Percentiles rank a stretch among this genome's conserved stretches.
Evolutionary conservation across 2,888 invertebrate species (phyloP).

Genomic region (Timema cristinae): DNA sequence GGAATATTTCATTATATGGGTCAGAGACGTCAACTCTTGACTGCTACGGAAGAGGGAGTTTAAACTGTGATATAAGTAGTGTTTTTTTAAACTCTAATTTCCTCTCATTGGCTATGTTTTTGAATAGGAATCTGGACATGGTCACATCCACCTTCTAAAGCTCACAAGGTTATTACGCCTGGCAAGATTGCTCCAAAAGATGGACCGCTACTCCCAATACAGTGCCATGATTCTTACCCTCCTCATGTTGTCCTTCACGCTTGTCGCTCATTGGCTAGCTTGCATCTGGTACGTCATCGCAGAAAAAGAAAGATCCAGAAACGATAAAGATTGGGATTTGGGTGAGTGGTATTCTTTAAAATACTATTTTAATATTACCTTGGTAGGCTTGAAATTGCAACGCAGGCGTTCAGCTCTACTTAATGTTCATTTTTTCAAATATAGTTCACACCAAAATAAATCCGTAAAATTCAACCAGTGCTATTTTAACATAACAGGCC

Average conservation of each 20-base stretch:
- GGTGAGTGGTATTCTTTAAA: conserved; percentile 54
- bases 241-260: conserved; percentile 88
- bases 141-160: conserved; percentile 88
- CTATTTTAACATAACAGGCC: no score
- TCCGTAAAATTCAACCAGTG: no score
- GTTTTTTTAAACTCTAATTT: neutral
- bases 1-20: no score
- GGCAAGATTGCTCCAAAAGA: conserved; percentile 88
- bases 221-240: conserved; percentile 90
- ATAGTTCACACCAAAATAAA: no score
- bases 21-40: neutral
- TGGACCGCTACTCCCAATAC: conserved; percentile 95
- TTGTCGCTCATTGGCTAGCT: conserved; percentile 95
- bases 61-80: neutral
- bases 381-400: neutral
- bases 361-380: neutral
- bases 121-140: conserved; percentile 62
- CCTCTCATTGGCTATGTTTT: neutral
- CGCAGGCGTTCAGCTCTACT: no score
- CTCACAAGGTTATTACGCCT: conserved; percentile 83
- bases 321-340: conserved; percentile 68
- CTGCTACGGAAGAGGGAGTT: neutral
- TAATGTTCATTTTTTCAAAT: neutral
- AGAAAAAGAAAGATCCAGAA: conserved; percentile 71
- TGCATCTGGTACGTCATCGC: conserved; percentile 97